Conservation (phyloP, 1,140 invertebrate species). For the Trichonephila inaurata region DNA sequence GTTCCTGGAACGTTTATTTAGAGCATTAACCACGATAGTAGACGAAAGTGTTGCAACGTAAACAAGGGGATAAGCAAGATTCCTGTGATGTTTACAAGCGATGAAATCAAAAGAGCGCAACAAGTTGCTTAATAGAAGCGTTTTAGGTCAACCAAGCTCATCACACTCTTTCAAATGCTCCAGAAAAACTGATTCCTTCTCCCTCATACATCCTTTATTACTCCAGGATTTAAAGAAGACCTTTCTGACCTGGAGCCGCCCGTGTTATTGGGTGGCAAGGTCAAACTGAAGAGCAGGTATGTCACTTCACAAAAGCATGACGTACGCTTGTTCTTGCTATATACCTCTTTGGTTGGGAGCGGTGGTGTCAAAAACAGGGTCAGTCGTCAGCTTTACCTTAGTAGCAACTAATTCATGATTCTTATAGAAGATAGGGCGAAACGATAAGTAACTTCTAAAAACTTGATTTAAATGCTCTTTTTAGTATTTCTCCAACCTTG, state of each 20-base stretch:
- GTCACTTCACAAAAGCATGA: conserved; percentile 56
- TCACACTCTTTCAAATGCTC: conserved; percentile 52
- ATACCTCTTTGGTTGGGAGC: conserved; percentile 10
- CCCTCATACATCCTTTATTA: conserved; percentile 53
- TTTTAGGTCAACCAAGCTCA: conserved; percentile 65
- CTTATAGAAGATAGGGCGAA: conserved; percentile 23
- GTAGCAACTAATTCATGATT: conserved; percentile 27
- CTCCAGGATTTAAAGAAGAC: conserved; percentile 67
- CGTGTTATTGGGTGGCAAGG: conserved; percentile 60
- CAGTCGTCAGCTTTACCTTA: conserved; percentile 36
- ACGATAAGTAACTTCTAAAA: conserved; percentile 22
- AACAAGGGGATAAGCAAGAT: background rate
- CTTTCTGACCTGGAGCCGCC: conserved; percentile 64
- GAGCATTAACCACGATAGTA: background rate
- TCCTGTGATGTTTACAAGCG: conserved; percentile 28
- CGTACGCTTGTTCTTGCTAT: conserved; percentile 10
- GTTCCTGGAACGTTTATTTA: background rate
- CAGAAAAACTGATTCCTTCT: conserved; percentile 55
- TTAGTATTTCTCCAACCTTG: conserved; percentile 10
- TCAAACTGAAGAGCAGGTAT: conserved; percentile 59
- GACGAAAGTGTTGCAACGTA: conserved; percentile 47
- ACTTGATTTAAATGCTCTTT: background rate
- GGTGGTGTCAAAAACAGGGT: conserved; percentile 63
- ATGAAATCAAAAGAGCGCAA: conserved; percentile 19
- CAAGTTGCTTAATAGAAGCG: conserved; percentile 10